Conservation (phyloP, 2,113 vertebrate genomes). For the Lanius ludovicianus region DNA sequence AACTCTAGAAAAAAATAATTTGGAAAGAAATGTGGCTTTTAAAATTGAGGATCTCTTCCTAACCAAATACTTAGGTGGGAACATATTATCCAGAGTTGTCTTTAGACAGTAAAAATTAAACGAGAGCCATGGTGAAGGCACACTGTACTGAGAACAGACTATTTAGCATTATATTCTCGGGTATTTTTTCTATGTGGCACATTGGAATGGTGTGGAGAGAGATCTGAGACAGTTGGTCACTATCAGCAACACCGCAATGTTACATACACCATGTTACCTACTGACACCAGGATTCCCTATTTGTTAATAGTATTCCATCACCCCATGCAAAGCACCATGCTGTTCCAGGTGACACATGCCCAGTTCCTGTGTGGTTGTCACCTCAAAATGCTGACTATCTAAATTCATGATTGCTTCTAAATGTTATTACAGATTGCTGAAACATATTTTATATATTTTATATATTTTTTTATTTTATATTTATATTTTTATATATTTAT, state of each 20-base stretch:
- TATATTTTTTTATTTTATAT: background rate
- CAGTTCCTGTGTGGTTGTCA: background rate
- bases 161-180: background rate
- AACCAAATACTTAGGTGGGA: background rate
- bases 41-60: background rate
- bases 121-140: background rate
- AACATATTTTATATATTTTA: background rate
- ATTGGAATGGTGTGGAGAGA: background rate
- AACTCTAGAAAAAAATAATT: background rate
- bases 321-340: background rate
- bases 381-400: background rate
- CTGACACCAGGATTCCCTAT: background rate
- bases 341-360: background rate
- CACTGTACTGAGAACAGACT: background rate
- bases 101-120: background rate
- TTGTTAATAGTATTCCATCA: background rate
- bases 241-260: background rate
- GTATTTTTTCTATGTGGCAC: background rate
- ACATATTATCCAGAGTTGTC: background rate
- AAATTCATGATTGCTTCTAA: background rate
- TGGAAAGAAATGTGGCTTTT: background rate
- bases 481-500: no score
- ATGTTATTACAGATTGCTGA: background rate
- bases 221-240: background rate
- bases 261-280: fast-evolving